Evolutionary conservation across 2,888 invertebrate genomes (phyloP).

Genomic region (Ischnus inquisitorius): DNA sequence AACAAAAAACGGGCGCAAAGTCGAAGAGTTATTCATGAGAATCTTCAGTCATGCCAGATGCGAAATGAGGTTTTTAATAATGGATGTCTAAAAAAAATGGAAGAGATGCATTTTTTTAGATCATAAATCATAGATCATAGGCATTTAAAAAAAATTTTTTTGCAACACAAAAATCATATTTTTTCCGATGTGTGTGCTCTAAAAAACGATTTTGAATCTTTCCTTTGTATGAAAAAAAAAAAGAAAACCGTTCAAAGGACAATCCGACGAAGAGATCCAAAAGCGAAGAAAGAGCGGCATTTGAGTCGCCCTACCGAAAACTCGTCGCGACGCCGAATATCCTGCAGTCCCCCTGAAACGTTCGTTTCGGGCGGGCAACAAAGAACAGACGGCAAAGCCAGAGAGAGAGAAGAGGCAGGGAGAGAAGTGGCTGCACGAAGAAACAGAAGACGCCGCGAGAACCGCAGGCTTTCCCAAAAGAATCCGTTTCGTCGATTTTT

Average conservation of each 20-base stretch:
- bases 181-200: no score
- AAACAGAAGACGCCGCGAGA: not conserved
- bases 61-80: no score
- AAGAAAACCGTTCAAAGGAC: not conserved
- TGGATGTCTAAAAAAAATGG: no score
- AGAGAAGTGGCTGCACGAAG: conserved; percentile 1
- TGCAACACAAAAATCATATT: no score
- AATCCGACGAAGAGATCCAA: conserved; percentile 30
- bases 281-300: not conserved
- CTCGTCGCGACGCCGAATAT: conserved; percentile 20
- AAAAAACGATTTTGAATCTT: no score
- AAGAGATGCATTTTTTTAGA: no score
- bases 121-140: no score
- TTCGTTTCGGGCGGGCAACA: not conserved
- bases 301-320: conserved; percentile 39
- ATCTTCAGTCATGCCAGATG: no score
- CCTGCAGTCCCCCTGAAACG: conserved; percentile 9
- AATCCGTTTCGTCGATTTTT: conserved; percentile 7
- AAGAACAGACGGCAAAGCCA: not conserved
- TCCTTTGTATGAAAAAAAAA: conserved; percentile 34
- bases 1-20: no score
- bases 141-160: no score
- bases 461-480: not conserved
- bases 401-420: no score
- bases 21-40: no score